Conservation (phyloP, 2,888 invertebrate species). For the Rapana venosa region DNA sequence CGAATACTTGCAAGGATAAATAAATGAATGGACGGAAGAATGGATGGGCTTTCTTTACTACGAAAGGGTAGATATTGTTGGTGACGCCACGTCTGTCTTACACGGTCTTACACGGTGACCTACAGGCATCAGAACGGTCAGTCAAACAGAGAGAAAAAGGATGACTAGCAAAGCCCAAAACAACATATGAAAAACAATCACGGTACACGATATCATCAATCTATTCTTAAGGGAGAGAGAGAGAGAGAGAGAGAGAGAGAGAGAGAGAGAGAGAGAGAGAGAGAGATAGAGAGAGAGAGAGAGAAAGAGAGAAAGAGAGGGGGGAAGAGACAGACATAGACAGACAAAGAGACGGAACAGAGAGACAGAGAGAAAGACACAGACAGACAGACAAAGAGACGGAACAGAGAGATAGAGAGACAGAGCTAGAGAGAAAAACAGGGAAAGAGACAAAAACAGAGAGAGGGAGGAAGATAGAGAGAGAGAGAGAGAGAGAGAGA, state of each 20-base stretch:
- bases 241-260: conserved; percentile 35
- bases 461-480: background rate
- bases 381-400: background rate
- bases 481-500: too few species aligned
- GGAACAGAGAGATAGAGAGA: background rate
- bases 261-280: conserved; percentile 40
- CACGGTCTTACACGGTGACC: background rate
- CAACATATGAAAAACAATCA: background rate
- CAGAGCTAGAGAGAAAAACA: too few species aligned
- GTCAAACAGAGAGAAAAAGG: too few species aligned
- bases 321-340: background rate
- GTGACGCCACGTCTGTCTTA: background rate
- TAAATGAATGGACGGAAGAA: background rate
- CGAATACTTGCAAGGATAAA: background rate
- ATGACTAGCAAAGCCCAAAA: too few species aligned
- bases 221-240: background rate
- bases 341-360: too few species aligned
- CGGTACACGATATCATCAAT: too few species aligned
- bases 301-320: background rate
- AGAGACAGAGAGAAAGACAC: background rate
- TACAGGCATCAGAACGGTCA: background rate
- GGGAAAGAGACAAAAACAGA: background rate
- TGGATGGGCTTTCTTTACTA: background rate
- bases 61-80: background rate
- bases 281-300: conserved; percentile 27